Evolutionary conservation across 2,113 vertebrate genomes (phyloP), one percentile per base, ranked within the genome.

Genomic region (Rallus limicola): DNA sequence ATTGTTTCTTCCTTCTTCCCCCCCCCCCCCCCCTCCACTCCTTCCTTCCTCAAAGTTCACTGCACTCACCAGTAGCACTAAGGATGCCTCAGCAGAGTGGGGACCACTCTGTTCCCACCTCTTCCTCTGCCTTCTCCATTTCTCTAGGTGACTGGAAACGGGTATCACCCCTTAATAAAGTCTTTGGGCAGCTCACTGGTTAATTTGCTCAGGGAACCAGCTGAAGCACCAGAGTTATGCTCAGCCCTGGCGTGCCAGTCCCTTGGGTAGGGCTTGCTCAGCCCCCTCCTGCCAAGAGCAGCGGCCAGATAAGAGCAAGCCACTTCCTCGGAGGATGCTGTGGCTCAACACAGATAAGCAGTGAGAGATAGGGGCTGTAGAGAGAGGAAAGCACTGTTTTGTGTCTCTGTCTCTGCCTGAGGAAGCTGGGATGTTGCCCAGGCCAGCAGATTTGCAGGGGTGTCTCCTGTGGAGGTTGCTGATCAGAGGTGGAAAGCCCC

Each of bases 1-100:
- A 34, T n/a, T 1, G 4, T 24, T 16, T 2, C 2, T 2, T 29
- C 11, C 48, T 48, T 23, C 7, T 17, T 13, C 5, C 40, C 42
- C 21, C 48, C 48, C 21, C 46, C 9, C 48, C 48, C 21, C 11
- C 19, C 46, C 46, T 48, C n/a, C 36, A 36, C 36, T 36, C 36
- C 36, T 48, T 71, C 10, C 14, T 65, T 71, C 74, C 62, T 46
- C 44, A 46, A 18, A 46, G 44, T 46, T 9, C 44, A 46, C 17
- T 46, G 17, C 44, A 46, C 44, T 17, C 44, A 46, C 44, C 17
- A 19, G 53, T 13, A 59, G 6, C 28, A 25, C 21, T 63, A 16
- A 42, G 13, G 59, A 19, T 44, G 20, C 36, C 69, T 15, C 28
- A 52, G 36, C 1, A 0, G 25, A 40, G 12, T 12, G 16, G 21